Evolutionary conservation across 2,888 invertebrate genomes (phyloP).

Genomic region (Sarcophaga subvicina): DNA sequence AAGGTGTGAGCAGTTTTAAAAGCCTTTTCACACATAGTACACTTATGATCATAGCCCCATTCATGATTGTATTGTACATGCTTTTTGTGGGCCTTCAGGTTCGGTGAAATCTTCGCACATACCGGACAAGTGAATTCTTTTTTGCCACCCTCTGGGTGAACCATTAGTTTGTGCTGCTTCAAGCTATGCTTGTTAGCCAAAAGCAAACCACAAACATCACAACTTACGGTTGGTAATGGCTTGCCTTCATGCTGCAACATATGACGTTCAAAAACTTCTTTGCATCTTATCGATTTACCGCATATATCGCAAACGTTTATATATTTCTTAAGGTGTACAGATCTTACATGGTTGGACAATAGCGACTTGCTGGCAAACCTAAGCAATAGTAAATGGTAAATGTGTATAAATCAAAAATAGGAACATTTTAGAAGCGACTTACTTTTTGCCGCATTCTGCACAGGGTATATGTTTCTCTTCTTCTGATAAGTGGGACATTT

Average conservation of each 20-base stretch:
- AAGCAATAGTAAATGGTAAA: neutral
- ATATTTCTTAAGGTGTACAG: constrained; percentile 78
- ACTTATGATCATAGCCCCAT: constrained; percentile 76
- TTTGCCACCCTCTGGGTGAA: constrained; percentile 76
- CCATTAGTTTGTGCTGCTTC: constrained; percentile 78
- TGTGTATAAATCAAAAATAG: neutral
- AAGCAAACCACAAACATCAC: constrained; percentile 76
- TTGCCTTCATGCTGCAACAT: constrained; percentile 77
- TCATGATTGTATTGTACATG: constrained; percentile 78
- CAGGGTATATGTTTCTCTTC: constrained; percentile 77
- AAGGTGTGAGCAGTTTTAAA: constrained; percentile 78
- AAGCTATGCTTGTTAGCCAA: constrained; percentile 78
- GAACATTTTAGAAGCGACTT: constrained; percentile 36
- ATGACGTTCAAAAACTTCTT: constrained; percentile 76
- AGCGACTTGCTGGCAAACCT: constrained; percentile 77
- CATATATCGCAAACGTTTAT: constrained; percentile 79
- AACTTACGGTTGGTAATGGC: constrained; percentile 74
- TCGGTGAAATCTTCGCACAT: constrained; percentile 77
- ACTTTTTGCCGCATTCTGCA: constrained; percentile 74
- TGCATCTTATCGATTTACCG: constrained; percentile 77
- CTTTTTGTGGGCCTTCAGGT: constrained; percentile 75
- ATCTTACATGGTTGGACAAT: constrained; percentile 76
- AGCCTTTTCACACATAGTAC: constrained; percentile 79
- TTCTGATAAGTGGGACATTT: constrained; percentile 77
- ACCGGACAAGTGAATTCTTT: constrained; percentile 77